Conservation (phyloP, 2,888 invertebrate species). For the Encarsia formosa region DNA sequence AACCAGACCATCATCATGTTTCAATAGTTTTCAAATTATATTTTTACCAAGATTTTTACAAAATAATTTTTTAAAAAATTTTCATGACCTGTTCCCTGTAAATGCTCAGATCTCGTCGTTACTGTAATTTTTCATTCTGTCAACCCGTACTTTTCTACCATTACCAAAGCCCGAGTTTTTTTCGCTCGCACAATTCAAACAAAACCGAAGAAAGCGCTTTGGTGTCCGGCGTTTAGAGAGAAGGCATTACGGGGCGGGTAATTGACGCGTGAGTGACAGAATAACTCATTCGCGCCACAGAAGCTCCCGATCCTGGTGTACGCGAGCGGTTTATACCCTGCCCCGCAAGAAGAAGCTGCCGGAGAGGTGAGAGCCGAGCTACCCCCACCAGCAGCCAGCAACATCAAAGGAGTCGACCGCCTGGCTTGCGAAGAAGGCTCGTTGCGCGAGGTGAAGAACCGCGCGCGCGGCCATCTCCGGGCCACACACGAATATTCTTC, state of each 20-base stretch:
- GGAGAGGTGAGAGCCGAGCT: constrained; percentile 26
- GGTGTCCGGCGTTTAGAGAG: neutral
- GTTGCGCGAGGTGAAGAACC: constrained; percentile 52
- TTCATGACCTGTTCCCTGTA: no score
- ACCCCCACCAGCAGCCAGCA: constrained; percentile 39
- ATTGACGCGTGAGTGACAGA: constrained; percentile 22
- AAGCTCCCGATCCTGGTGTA: no score
- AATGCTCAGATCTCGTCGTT: no score
- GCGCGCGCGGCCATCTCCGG: constrained; percentile 52
- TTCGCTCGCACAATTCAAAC: no score
- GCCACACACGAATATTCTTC: constrained; percentile 53
- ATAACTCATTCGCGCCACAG: constrained; percentile 9
- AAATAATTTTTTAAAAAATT: no score
- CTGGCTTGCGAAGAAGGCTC: constrained; percentile 51
- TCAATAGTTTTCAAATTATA: no score
- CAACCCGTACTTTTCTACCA: no score
- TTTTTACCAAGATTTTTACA: no score
- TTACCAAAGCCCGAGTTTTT: no score
- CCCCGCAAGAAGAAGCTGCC: constrained; percentile 14
- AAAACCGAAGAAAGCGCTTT: constrained; percentile 30
- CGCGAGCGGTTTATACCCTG: no score
- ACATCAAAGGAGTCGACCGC: constrained; percentile 51
- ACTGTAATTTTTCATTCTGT: no score
- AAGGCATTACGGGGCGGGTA: constrained; percentile 6
- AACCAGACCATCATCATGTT: no score